A percentile compares a stretch with the other conserved stretches of the same genome.
phyloP scores from a whole-genome alignment of 2,797 vertebrate species.

The Gymnoscopelus braueri region DNA sequence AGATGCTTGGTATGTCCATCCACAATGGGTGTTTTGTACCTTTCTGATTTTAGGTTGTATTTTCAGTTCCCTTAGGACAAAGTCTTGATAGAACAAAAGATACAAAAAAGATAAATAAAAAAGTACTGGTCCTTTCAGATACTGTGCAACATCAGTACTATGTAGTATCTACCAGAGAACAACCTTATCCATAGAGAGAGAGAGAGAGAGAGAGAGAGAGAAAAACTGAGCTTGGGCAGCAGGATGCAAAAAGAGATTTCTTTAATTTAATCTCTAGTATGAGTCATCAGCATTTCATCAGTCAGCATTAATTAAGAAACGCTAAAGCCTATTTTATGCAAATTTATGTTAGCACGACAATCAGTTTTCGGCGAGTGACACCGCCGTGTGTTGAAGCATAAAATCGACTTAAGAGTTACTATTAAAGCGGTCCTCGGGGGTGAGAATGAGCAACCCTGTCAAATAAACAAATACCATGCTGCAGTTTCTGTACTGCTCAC shows the following conservation, averaged over 20 bases:
- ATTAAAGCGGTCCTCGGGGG: conserved; percentile 23
- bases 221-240: too few species aligned
- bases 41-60: conserved; percentile 8
- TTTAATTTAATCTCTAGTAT: conserved; percentile 37
- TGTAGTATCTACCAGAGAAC: too few species aligned
- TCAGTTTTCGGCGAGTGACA: too few species aligned
- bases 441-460: conserved; percentile 62
- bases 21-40: neutral
- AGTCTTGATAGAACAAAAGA: neutral
- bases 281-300: conserved; percentile 52
- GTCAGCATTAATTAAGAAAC: conserved; percentile 16
- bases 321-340: neutral
- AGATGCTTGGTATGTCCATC: conserved; percentile 20
- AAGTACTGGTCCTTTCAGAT: too few species aligned
- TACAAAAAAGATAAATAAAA: too few species aligned
- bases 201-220: neutral
- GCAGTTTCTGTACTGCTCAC: conserved; percentile 13
- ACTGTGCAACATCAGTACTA: too few species aligned
- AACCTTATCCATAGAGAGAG: neutral
- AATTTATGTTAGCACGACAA: too few species aligned
- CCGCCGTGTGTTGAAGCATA: too few species aligned
- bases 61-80: conserved; percentile 15
- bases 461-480: conserved; percentile 45
- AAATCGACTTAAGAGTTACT: conserved; percentile 31
- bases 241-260: neutral